phyloP scores from a whole-genome alignment of 1,140 invertebrate genomes.

The Aphidius ervi region DNA sequence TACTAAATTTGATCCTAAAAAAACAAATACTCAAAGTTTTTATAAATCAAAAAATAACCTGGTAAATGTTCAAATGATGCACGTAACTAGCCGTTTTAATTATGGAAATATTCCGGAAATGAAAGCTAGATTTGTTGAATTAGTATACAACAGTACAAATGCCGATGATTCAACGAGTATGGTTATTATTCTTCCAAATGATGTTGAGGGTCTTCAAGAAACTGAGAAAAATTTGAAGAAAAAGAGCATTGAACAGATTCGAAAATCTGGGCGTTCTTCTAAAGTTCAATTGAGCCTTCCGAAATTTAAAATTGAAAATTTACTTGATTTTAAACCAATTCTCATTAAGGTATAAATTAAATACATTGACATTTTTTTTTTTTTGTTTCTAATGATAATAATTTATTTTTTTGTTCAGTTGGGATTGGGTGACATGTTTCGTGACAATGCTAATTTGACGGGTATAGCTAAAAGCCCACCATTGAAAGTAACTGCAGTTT shows the following conservation, averaged over 20 bases:
- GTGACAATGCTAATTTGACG: constrained; percentile 51
- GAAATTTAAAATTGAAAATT: constrained; percentile 52
- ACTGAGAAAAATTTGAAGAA: constrained; percentile 47
- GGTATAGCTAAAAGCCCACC: constrained; percentile 46
- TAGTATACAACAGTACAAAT: constrained; percentile 58
- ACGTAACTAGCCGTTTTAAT: constrained; percentile 50
- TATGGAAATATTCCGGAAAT: constrained; percentile 52
- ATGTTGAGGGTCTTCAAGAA: constrained; percentile 45
- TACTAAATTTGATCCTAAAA: constrained; percentile 59
- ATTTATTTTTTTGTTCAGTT: constrained; percentile 37
- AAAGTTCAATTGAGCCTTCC: constrained; percentile 35
- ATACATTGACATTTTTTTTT: neutral
- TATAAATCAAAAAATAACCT: constrained; percentile 45
- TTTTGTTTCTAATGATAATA: neutral
- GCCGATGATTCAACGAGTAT: constrained; percentile 47
- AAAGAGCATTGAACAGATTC: constrained; percentile 42
- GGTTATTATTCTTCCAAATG: constrained; percentile 55
- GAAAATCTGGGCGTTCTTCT: constrained; percentile 9
- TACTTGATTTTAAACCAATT: constrained; percentile 23
- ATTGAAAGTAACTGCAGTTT: constrained; percentile 52
- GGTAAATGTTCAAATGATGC: constrained; percentile 60
- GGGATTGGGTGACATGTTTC: constrained; percentile 55
- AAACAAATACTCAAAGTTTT: constrained; percentile 53
- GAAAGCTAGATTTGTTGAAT: constrained; percentile 59
- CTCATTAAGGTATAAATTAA: constrained; percentile 25